These are phyloP conservation scores for Telmatochromis sp. DNA, from an alignment of 2,113 vertebrate genomes.

Conservation along the genomic window DNA sequence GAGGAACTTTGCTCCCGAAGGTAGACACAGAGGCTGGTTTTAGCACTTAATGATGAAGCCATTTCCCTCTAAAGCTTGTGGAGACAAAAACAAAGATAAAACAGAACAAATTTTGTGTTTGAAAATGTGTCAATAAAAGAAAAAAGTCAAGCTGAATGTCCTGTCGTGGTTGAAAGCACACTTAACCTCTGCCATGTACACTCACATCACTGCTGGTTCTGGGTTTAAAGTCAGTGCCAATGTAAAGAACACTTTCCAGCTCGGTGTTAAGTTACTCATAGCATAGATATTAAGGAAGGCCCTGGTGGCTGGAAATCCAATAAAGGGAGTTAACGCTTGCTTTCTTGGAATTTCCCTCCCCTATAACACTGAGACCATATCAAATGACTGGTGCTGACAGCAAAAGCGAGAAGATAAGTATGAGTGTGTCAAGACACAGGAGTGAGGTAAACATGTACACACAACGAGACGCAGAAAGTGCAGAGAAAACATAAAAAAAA, in stretches of 20 bases:
- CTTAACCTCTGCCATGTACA: not conserved
- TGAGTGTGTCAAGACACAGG: not conserved
- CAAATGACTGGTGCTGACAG: constrained; percentile 5
- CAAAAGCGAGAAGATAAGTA: not conserved
- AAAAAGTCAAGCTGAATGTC: not conserved
- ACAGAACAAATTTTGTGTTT: not conserved
- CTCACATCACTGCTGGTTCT: not conserved
- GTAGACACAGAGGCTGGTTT: not conserved
- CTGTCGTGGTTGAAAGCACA: not conserved
- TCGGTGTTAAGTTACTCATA: not conserved
- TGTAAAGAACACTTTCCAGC: not conserved
- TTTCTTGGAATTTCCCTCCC: constrained; percentile 41
- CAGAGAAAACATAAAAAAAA: not conserved
- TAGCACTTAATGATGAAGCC: not conserved
- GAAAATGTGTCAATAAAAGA: not conserved
- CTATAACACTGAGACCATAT: constrained; percentile 22
- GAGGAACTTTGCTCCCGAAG: not conserved
- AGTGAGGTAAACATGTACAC: not conserved
- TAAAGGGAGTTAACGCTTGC: constrained; percentile 16
- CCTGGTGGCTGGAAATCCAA: constrained; percentile 30
- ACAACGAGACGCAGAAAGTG: not conserved
- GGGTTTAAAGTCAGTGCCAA: not conserved
- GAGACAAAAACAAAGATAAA: not conserved
- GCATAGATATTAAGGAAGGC: not conserved
- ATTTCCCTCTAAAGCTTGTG: not conserved